Conservation (phyloP, 2,888 invertebrate species). For the Pyrgus malvae region DNA sequence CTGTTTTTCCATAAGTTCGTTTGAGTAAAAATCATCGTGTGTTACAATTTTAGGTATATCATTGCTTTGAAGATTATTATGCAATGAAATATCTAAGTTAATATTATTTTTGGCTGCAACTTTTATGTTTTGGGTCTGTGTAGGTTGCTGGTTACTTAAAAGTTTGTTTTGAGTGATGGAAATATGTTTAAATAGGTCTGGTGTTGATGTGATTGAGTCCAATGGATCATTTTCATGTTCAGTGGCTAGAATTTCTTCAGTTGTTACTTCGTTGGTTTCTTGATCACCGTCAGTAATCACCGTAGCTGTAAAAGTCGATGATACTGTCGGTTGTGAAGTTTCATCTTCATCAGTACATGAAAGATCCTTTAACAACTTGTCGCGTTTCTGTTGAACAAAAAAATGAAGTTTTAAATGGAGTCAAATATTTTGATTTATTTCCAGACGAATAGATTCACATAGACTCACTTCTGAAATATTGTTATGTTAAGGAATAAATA, state of each 20-base stretch:
- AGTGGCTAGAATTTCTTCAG: conserved; percentile 53
- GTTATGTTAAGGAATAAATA: no score
- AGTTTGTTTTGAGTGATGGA: conserved; percentile 36
- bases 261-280: conserved; percentile 52
- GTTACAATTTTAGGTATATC: conserved; percentile 56
- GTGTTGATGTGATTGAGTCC: conserved; percentile 41
- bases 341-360: conserved; percentile 81
- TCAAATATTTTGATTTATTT: no score
- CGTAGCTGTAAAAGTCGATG: conserved; percentile 47
- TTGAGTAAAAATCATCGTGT: conserved; percentile 49
- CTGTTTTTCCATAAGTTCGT: conserved; percentile 57
- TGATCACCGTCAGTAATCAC: conserved; percentile 50
- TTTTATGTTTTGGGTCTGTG: conserved; percentile 25
- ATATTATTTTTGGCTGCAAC: conserved; percentile 45
- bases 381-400: conserved; percentile 77
- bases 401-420: no score
- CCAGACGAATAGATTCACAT: no score
- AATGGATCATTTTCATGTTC: conserved; percentile 53
- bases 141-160: conserved; percentile 15
- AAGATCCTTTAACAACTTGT: conserved; percentile 81
- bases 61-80: conserved; percentile 64
- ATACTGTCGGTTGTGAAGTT: conserved; percentile 46
- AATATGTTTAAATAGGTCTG: conserved; percentile 37
- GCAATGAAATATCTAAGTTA: conserved; percentile 45
- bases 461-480: no score